These are phyloP conservation scores for Eledona agricola DNA, from an alignment of 2,888 invertebrate species.

Conservation along the genomic window DNA sequence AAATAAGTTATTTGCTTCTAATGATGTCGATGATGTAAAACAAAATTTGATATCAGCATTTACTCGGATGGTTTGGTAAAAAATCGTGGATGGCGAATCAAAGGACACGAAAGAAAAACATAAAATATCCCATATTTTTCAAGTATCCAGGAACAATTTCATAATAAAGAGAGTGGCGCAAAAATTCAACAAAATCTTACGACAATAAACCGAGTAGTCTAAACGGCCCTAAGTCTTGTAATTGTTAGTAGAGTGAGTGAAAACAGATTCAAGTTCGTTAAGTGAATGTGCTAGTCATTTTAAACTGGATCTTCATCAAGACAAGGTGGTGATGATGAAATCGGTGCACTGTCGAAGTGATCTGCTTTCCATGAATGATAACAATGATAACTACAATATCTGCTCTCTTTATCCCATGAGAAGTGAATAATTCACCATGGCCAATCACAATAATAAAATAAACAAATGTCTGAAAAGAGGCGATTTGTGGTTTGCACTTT, in stretches of 20 bases:
- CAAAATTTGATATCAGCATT: constrained; percentile 2
- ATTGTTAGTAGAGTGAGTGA: constrained; percentile 51
- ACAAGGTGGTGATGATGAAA: constrained; percentile 15
- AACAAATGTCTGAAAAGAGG: constrained; percentile 44
- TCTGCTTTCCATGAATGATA: constrained; percentile 13
- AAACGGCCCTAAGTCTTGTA: no score
- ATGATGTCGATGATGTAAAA: background rate
- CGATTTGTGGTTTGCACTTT: constrained; percentile 53
- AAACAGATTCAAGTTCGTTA: constrained; percentile 39
- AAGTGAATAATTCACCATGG: constrained; percentile 45
- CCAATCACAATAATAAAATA: constrained; percentile 53
- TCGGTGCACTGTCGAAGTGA: constrained; percentile 5
- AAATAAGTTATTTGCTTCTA: no score
- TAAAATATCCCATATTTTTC: no score
- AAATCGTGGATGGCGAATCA: no score
- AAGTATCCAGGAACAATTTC: no score
- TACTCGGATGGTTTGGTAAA: no score
- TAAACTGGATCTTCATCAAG: constrained; percentile 4
- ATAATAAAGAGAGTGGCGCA: no score
- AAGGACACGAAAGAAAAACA: no score
- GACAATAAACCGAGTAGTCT: no score
- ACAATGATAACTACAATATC: constrained; percentile 38
- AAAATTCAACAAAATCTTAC: no score
- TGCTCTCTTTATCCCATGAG: constrained; percentile 51
- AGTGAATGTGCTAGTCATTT: constrained; percentile 23